phyloP scores from a whole-genome alignment of 2,113 vertebrate genomes.

The Patagioenas fasciata region DNA sequence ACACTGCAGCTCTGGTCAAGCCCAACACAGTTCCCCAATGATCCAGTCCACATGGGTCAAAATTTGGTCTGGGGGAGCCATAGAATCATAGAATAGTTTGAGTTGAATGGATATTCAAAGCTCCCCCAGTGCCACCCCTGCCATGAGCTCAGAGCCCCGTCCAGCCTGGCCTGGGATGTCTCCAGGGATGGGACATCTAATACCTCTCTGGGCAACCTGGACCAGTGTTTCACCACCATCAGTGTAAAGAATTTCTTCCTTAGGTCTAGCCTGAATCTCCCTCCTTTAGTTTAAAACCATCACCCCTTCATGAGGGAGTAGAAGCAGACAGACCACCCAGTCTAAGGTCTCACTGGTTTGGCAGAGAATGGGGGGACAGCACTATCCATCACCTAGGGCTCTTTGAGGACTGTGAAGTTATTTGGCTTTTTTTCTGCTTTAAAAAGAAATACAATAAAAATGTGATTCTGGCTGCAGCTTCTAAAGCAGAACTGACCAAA shows the following conservation, averaged over 20 bases:
- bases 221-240: no score
- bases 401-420: background rate
- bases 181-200: no score
- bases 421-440: constrained; percentile 27
- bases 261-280: no score
- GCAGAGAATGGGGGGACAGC: background rate
- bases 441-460: constrained; percentile 56
- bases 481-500: constrained; percentile 41
- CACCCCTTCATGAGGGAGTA: background rate
- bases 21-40: accelerated
- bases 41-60: accelerated
- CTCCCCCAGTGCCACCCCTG: no score
- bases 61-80: background rate
- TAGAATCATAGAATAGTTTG: no score
- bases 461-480: constrained; percentile 6
- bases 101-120: no score
- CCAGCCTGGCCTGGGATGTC: no score
- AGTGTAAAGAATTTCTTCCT: no score
- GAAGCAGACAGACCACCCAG: background rate
- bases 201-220: no score
- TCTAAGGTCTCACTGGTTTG: background rate
- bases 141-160: no score
- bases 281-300: no score
- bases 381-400: background rate
- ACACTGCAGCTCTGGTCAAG: background rate